Conservation (phyloP, 2,888 invertebrate species). For the Furcula furcula region DNA sequence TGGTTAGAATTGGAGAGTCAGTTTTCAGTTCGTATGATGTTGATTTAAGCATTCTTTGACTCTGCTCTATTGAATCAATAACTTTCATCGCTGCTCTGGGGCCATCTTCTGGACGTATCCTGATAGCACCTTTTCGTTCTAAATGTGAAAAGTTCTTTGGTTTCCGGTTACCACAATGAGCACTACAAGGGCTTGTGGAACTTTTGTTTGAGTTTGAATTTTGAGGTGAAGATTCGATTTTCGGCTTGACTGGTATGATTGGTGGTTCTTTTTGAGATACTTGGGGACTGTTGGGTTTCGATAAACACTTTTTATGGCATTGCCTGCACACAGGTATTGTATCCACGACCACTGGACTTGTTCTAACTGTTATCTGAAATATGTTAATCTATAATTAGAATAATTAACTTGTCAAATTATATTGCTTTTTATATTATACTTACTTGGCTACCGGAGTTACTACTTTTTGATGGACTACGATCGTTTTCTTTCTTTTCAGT, state of each 20-base stretch:
- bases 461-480: conserved; percentile 87
- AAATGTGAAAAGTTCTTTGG: conserved; percentile 62
- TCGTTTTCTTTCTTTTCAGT: conserved; percentile 81
- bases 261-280: conserved; percentile 70
- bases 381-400: too few relatives aligned
- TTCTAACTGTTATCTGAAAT: conserved; percentile 88
- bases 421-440: too few relatives aligned
- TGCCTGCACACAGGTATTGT: conserved; percentile 88
- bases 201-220: conserved; percentile 65
- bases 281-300: conserved; percentile 78
- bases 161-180: conserved; percentile 65
- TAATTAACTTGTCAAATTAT: too few relatives aligned
- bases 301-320: conserved; percentile 89
- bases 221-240: conserved; percentile 64
- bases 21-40: conserved; percentile 74
- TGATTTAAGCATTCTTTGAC: conserved; percentile 75
- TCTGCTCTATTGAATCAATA: conserved; percentile 76
- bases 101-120: conserved; percentile 72
- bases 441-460: conserved; percentile 90
- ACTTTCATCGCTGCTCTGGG: conserved; percentile 71
- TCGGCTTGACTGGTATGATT: conserved; percentile 51
- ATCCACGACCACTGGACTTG: conserved; percentile 87
- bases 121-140: conserved; percentile 76
- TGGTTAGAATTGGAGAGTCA: conserved; percentile 63
- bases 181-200: conserved; percentile 65